These are phyloP conservation scores for Drosophila eohydei DNA, from an alignment of 2,888 invertebrate genomes.

Conservation along the genomic window DNA sequence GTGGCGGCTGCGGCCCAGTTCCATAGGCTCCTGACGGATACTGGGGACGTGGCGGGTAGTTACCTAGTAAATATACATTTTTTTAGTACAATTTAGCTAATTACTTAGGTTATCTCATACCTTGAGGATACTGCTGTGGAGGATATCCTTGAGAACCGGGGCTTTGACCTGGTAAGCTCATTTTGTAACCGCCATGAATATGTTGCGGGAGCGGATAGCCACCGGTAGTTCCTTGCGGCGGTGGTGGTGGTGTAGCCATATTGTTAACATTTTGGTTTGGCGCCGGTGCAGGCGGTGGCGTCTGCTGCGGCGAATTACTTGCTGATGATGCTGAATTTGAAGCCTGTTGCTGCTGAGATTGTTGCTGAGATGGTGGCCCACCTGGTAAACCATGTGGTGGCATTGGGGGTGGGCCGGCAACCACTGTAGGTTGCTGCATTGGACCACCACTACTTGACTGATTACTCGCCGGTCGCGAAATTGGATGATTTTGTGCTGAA, in stretches of 20 bases:
- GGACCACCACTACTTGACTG: slow-evolving; percentile 87
- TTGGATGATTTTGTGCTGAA: slow-evolving; percentile 93
- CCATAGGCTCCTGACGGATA: slow-evolving; percentile 86
- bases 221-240: slow-evolving; percentile 72
- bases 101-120: slow-evolving; percentile 59
- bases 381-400: slow-evolving; percentile 76
- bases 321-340: slow-evolving; percentile 82
- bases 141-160: slow-evolving; percentile 86
- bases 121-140: slow-evolving; percentile 87
- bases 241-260: slow-evolving; percentile 82
- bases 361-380: slow-evolving; percentile 81
- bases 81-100: neutral
- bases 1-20: slow-evolving; percentile 86
- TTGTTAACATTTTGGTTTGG: slow-evolving; percentile 83
- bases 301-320: slow-evolving; percentile 83
- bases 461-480: slow-evolving; percentile 97
- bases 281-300: slow-evolving; percentile 82
- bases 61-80: slow-evolving; percentile 66
- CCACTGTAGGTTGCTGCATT: slow-evolving; percentile 80
- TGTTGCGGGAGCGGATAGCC: slow-evolving; percentile 84
- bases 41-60: slow-evolving; percentile 86
- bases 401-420: slow-evolving; percentile 77
- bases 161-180: slow-evolving; percentile 87
- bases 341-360: slow-evolving; percentile 81
- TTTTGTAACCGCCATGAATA: slow-evolving; percentile 87